Conservation (phyloP, 1,140 invertebrate genomes). For the Trachelipus rathkii region DNA sequence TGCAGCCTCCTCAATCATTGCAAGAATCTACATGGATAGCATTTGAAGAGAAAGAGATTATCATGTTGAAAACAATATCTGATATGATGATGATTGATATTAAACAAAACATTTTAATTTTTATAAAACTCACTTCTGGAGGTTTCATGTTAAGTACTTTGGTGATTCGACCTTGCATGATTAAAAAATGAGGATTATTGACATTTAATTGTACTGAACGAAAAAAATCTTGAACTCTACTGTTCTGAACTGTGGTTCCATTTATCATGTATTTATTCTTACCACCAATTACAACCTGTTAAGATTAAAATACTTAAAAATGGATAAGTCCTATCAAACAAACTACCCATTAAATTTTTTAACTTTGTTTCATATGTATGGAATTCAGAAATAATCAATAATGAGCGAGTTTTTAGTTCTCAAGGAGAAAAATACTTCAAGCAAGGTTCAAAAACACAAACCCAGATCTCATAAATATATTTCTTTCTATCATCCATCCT, state of each 20-base stretch:
- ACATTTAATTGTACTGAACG: conserved; percentile 95
- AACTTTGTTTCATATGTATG: no score
- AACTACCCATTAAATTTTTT: no score
- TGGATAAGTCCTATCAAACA: no score
- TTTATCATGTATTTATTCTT: conserved; percentile 92
- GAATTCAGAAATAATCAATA: no score
- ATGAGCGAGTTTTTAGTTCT: no score
- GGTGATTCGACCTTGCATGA: conserved; percentile 99
- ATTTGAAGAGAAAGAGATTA: not conserved
- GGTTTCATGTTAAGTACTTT: conserved; percentile 99
- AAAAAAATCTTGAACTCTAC: conserved; percentile 88
- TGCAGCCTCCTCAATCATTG: conserved; percentile 98
- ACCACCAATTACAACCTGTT: conserved; percentile 60
- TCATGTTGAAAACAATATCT: not conserved
- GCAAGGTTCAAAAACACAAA: no score
- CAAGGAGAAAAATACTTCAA: no score
- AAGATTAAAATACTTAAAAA: conserved; percentile 11
- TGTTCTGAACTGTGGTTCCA: conserved; percentile 82
- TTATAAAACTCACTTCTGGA: conserved; percentile 63
- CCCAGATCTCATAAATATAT: no score
- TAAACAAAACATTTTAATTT: not conserved
- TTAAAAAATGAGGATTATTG: conserved; percentile 98
- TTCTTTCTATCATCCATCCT: no score
- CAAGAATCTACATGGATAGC: conserved; percentile 66
- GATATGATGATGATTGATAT: not conserved